Evolutionary conservation across 2,113 vertebrate species (phyloP).

Genomic region (Aldabrachelys gigantea): DNA sequence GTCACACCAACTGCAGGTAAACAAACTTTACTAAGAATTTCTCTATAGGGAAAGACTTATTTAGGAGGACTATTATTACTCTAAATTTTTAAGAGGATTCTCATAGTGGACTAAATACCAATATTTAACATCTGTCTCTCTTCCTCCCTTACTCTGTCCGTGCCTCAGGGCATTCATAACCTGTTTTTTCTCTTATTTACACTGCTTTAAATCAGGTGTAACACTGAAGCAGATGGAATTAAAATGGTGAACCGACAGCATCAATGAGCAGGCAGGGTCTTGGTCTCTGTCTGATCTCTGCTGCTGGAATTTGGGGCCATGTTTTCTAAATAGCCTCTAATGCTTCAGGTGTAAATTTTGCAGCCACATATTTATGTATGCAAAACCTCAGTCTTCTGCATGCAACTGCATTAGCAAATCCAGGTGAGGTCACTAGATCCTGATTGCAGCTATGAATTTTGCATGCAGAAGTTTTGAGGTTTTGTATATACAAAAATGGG

Average conservation of each 20-base stretch:
- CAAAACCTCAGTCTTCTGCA: accelerated
- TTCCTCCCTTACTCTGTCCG: not conserved
- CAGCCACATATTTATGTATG: not conserved
- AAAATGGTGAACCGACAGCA: not conserved
- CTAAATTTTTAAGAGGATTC: not conserved
- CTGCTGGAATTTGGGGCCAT: not conserved
- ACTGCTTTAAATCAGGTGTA: not conserved
- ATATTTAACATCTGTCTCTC: not conserved
- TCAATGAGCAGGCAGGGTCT: not conserved
- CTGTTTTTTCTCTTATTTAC: not conserved
- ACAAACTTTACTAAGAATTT: not conserved
- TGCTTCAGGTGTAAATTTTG: not conserved
- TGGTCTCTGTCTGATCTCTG: not conserved
- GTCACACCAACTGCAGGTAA: not conserved
- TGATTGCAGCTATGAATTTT: not conserved
- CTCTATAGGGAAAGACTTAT: not conserved
- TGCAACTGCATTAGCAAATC: not conserved
- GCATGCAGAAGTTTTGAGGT: not conserved
- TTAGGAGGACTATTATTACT: not conserved
- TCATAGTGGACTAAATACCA: not conserved
- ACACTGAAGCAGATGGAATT: not conserved
- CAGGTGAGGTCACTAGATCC: not conserved
- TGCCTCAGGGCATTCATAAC: constrained; percentile 19
- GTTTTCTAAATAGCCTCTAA: not conserved
- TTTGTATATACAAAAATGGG: not conserved